Base-by-base conservation (phyloP, 1,140 invertebrate genomes). In the Drosophila lini region DNA sequence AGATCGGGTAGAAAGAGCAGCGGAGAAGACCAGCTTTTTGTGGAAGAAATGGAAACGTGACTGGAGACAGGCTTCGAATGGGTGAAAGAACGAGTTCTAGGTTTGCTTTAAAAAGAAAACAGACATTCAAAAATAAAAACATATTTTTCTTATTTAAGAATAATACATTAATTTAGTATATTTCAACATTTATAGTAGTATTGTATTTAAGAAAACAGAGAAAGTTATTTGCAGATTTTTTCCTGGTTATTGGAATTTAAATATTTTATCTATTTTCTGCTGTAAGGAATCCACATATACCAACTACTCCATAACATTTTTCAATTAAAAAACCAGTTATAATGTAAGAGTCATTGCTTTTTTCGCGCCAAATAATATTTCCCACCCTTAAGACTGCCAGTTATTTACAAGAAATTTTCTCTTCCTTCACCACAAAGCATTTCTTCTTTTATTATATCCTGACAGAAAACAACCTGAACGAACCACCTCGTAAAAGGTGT, bases 31-130 rank as follows among this genome's bases (percentile, higher is more conserved):
- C 38, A 65, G 62, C 38, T 69, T 69, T 42, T 52, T 34, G 28
- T 57, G 48, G 50, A 19, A 58, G 36, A 71, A 69, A 57, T 69
- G 36, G 28, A 56, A 68, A 69, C 31, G 63, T 69, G 65, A 44
- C 16, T 53, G 11, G 10, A 55, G 63, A n/a, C 63, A 68, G 63
- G 40, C 41, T 68, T 44, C 5, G 6, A 55, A 45, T 65, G 19
- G 19, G 15, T 22, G 28, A 44, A 52, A 32, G 41, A 61, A 25
- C 61, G 0, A 44, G 41, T 47, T 45, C 41, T 61, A 22, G 5
- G 11, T 6, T 16, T 19, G n/a, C 9, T 15, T 36, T 15, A 3
- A 34, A 31, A 36, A 31, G 7, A 25, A 22, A 52, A 47, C 13
- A 15, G 25, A 15, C 7, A 22, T 11, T 34, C 3, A 3, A 32